These are phyloP conservation scores for Phaedon cochleariae DNA, from an alignment of 2,888 invertebrate genomes.

Conservation along the genomic window DNA sequence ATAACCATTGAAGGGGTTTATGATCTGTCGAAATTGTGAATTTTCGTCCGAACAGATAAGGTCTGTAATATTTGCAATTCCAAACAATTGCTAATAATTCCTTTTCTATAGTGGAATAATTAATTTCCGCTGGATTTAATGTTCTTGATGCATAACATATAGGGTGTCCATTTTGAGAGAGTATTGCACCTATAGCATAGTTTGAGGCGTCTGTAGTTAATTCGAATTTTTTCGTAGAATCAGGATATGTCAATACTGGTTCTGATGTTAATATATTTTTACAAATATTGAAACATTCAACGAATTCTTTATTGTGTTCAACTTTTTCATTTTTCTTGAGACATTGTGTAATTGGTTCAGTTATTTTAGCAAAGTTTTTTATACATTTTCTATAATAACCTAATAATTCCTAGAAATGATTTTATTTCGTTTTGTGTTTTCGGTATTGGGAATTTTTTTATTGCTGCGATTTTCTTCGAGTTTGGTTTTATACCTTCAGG, in stretches of 20 bases:
- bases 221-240: conserved; percentile 19
- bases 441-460: conserved; percentile 39
- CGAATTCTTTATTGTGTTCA: conserved; percentile 5
- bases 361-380: conserved; percentile 34
- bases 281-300: conserved; percentile 12
- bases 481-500: too few relatives aligned
- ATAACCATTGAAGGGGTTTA: conserved; percentile 25
- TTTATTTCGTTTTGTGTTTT: conserved; percentile 38
- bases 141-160: conserved; percentile 26
- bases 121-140: conserved; percentile 20
- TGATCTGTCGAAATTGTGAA: conserved; percentile 36
- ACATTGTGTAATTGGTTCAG: conserved; percentile 34
- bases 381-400: conserved; percentile 40
- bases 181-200: conserved; percentile 15
- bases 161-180: conserved; percentile 17
- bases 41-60: conserved; percentile 17
- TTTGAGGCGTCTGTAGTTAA: conserved; percentile 26
- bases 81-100: conserved; percentile 23
- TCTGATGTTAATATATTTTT: background rate
- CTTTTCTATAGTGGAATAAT: conserved; percentile 24
- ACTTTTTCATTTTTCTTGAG: conserved; percentile 33
- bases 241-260: conserved; percentile 13
- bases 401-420: conserved; percentile 34
- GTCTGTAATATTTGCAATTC: conserved; percentile 21
- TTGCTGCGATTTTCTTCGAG: too few relatives aligned